A percentile compares a stretch with the other conserved stretches of the same genome.
Evolutionary conservation across 37 sponge, comb jelly and placozoan species (phyloP).

Genomic region (Spongia lamella): DNA sequence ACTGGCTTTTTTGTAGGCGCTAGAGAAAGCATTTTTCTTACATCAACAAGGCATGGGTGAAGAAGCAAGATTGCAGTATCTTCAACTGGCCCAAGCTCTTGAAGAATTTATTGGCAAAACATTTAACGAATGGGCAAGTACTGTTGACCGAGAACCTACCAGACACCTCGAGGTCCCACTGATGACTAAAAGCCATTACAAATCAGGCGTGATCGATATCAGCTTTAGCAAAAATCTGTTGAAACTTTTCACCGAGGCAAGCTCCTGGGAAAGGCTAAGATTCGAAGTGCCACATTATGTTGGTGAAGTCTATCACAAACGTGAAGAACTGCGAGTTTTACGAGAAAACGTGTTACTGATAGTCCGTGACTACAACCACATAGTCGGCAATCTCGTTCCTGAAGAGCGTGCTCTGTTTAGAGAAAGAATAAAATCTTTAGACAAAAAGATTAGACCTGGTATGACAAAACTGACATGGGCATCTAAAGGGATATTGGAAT

Average conservation of each 20-base stretch:
- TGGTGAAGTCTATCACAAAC: conserved; percentile 70
- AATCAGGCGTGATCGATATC: conserved; percentile 64
- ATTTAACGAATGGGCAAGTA: conserved; percentile 89
- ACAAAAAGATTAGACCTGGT: conserved; percentile 93
- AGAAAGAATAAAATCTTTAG: conserved; percentile 82
- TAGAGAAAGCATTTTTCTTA: conserved; percentile 86
- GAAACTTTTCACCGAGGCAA: conserved; percentile 90
- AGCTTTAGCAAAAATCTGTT: conserved; percentile 78
- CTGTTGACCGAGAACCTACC: conserved; percentile 82
- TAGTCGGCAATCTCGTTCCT: conserved; percentile 65
- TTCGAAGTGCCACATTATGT: conserved; percentile 98
- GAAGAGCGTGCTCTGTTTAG: conserved; percentile 89
- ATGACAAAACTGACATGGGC: conserved; percentile 97
- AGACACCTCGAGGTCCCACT: conserved; percentile 81
- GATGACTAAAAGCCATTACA: conserved; percentile 53
- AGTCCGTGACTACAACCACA: conserved; percentile 95
- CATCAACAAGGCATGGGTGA: conserved; percentile 86
- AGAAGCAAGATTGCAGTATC: conserved; percentile 79
- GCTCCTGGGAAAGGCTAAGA: conserved; percentile 94
- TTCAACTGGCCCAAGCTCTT: conserved; percentile 79
- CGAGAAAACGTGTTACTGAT: conserved; percentile 95
- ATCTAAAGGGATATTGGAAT: conserved; percentile 80
- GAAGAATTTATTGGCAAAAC: conserved; percentile 92
- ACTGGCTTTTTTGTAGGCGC: conserved; percentile 19
- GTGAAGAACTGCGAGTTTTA: conserved; percentile 86